Base-by-base conservation (phyloP, 1,140 invertebrate genomes). In the Daktulosphaira vitifoliae region DNA sequence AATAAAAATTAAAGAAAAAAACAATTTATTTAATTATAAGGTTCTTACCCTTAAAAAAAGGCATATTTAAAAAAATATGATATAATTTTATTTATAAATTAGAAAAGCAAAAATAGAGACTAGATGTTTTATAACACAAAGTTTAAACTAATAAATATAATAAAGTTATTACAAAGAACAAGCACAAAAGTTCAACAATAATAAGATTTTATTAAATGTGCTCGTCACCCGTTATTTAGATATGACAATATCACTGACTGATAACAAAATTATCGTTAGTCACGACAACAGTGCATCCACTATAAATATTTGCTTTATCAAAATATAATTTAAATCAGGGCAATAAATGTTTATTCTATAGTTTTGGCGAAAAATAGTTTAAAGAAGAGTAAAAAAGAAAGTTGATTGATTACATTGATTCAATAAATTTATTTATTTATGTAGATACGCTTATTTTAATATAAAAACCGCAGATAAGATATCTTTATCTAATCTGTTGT, bases 201-300 rank as follows among this genome's bases (percentile, higher is more conserved):
- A 53, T 11, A 33, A 33, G 29, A 9, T 16, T 29, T 9, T 52
- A 9, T 15, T 16, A 59, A 59, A 44, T 59, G 39, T 59, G 38
- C 39, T 59, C 54, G 54, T 59, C 54, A 59, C 54, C 16, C 38
- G 29, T n/a, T n/a, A n/a, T n/a, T n/a, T n/a, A 3, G 7, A 9
- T 20, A 53, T 1, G n/a, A n/a, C 33, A 39, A 11, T 38, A 37
- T 37, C 22, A 8, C 25, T 54, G 52, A 54, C 39, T 38, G 39
- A 29, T 1, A 54, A 54, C 4, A 3, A n/a, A 54, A 54, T 54
- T 54, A 54, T 54, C 33, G 52, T 22, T 54, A 1, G 33, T 54
- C 52, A 54, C 13, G 22, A n/a, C 6, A 18, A n/a, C 52, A 54
- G 52, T 54, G 37, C 11, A 8, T 3, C 52, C 52, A 20, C 7